Percentiles rank a stretch among this genome's conserved stretches.
These are phyloP conservation scores for Drosophila sp. DNA, from an alignment of 1,140 invertebrate genomes.

Conservation along the genomic window DNA sequence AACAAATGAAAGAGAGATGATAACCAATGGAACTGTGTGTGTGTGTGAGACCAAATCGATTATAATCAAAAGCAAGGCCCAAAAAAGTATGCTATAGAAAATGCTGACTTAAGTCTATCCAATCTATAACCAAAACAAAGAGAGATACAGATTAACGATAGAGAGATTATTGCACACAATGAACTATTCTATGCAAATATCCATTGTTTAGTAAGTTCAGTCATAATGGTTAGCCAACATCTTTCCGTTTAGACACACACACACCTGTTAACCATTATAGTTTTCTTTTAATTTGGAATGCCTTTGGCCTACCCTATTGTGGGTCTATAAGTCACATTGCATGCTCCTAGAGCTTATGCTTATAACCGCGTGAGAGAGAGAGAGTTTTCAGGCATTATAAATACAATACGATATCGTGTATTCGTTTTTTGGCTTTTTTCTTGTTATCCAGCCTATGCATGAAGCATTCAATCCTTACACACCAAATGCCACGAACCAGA, in stretches of 20 bases:
- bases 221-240: too few species aligned
- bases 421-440: too few species aligned
- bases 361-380: neutral
- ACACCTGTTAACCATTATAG: neutral
- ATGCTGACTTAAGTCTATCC: neutral
- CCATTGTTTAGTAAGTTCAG: too few species aligned
- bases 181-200: too few species aligned
- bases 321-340: neutral
- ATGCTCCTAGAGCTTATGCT: neutral
- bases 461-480: conserved; percentile 8
- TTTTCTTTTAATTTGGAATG: neutral
- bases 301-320: neutral
- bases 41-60: too few species aligned
- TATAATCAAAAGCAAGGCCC: neutral
- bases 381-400: neutral
- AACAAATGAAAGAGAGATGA: conserved; percentile 5
- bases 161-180: too few species aligned
- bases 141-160: too few species aligned
- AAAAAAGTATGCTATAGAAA: conserved; percentile 11
- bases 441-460: neutral
- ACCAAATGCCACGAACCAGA: neutral
- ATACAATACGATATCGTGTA: neutral
- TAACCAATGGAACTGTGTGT: neutral
- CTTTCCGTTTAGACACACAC: neutral
- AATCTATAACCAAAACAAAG: too few species aligned